phyloP scores from a whole-genome alignment of 2,797 vertebrate species.

The Crenuchus spilurus region DNA sequence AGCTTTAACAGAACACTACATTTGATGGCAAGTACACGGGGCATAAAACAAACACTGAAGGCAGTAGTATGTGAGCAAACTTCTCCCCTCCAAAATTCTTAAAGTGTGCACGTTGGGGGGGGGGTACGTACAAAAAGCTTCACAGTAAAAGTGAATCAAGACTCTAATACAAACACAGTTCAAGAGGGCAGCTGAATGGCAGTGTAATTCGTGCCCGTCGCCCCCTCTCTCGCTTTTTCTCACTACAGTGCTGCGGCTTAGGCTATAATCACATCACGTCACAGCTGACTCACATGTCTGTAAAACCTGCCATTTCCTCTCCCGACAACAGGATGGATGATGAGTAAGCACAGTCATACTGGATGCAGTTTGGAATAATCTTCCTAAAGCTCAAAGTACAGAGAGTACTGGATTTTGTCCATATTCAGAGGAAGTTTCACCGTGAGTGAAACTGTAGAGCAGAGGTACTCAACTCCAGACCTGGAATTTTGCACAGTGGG shows the following conservation, averaged over 20 bases:
- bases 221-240: background rate
- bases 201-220: background rate
- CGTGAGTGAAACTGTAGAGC: background rate
- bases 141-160: conserved; percentile 58
- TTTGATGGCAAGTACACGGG: background rate
- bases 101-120: background rate
- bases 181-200: background rate
- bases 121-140: conserved; percentile 48
- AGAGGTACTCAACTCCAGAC: background rate
- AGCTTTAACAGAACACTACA: background rate
- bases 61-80: background rate
- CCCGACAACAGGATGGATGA: background rate
- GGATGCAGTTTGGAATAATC: conserved; percentile 5
- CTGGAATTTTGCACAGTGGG: too few relatives aligned
- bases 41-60: background rate
- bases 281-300: background rate
- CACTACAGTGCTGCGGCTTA: background rate
- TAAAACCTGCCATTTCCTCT: background rate
- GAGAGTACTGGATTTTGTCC: background rate
- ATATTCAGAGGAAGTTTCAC: background rate
- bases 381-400: background rate
- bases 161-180: conserved; percentile 16
- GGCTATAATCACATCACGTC: conserved; percentile 10
- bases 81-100: too few relatives aligned
- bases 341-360: conserved; percentile 2